phyloP scores from a whole-genome alignment of 2,888 invertebrate genomes.

The Heteropelma amictum region DNA sequence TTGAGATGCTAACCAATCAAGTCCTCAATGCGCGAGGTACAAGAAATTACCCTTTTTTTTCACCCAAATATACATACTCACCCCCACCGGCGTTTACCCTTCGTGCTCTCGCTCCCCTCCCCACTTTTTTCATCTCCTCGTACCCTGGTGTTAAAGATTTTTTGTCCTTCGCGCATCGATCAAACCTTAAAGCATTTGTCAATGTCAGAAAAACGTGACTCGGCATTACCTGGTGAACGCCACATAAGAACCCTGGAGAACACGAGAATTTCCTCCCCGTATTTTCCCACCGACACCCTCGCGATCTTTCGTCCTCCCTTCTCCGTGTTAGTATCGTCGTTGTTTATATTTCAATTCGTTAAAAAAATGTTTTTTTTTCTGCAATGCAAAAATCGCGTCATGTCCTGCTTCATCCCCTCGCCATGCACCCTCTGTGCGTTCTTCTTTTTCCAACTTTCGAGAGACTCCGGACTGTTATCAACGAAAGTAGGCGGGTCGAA shows the following conservation, averaged over 20 bases:
- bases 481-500: background rate
- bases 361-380: too few species aligned
- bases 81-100: background rate
- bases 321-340: too few species aligned
- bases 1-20: background rate
- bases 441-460: too few species aligned
- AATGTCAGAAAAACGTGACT: constrained; percentile 61
- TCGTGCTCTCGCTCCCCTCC: constrained; percentile 2
- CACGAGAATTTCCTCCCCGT: constrained; percentile 22
- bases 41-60: too few species aligned
- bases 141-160: constrained; percentile 35
- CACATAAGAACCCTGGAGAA: constrained; percentile 30
- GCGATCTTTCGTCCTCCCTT: constrained; percentile 23
- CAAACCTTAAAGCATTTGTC: constrained; percentile 59
- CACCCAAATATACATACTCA: too few species aligned
- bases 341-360: too few species aligned
- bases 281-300: background rate
- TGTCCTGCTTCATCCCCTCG: background rate
- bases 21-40: too few species aligned
- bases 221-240: constrained; percentile 44
- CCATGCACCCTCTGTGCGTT: too few species aligned
- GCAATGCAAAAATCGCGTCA: background rate
- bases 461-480: too few species aligned
- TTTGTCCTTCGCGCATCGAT: constrained; percentile 52
- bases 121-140: background rate